These are phyloP conservation scores for Zygothrica quintamaculata DNA, from an alignment of 2,888 invertebrate species.

Conservation along the genomic window DNA sequence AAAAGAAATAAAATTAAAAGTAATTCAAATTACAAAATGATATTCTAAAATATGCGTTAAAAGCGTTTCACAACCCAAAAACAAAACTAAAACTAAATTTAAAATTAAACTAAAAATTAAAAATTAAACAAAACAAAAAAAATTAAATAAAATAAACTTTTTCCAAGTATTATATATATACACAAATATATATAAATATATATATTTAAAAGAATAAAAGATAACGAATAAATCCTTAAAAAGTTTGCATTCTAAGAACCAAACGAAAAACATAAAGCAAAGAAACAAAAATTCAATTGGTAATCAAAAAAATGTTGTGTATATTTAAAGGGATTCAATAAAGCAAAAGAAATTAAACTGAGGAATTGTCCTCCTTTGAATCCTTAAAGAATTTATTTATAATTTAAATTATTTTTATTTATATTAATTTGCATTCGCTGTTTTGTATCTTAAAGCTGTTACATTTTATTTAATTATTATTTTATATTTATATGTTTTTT, in stretches of 20 bases:
- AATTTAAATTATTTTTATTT: too few species aligned
- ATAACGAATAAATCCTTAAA: conserved; percentile 30
- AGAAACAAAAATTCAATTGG: too few species aligned
- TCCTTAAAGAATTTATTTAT: too few species aligned
- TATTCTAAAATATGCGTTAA: conserved; percentile 75
- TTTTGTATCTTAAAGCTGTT: too few species aligned
- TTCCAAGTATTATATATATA: conserved; percentile 70
- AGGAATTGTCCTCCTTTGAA: neutral
- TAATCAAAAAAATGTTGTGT: conserved; percentile 74
- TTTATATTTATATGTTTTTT: conserved; percentile 30
- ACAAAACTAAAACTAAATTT: conserved; percentile 39
- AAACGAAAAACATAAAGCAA: conserved; percentile 55
- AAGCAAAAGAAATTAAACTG: conserved; percentile 46
- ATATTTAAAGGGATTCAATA: conserved; percentile 79
- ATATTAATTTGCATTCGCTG: too few species aligned
- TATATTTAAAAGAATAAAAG: conserved; percentile 28
- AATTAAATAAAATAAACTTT: too few species aligned
- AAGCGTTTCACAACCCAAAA: conserved; percentile 70
- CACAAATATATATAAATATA: conserved; percentile 25
- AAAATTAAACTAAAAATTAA: conserved; percentile 42
- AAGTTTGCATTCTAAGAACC: conserved; percentile 76
- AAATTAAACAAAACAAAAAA: conserved; percentile 32
- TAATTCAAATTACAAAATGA: conserved; percentile 53
- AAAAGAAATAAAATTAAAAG: conserved; percentile 11
- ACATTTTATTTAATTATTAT: neutral